Base-by-base conservation (phyloP, 37 sponge, comb jelly and placozoan genomes). In the Bolinopsis microptera region DNA sequence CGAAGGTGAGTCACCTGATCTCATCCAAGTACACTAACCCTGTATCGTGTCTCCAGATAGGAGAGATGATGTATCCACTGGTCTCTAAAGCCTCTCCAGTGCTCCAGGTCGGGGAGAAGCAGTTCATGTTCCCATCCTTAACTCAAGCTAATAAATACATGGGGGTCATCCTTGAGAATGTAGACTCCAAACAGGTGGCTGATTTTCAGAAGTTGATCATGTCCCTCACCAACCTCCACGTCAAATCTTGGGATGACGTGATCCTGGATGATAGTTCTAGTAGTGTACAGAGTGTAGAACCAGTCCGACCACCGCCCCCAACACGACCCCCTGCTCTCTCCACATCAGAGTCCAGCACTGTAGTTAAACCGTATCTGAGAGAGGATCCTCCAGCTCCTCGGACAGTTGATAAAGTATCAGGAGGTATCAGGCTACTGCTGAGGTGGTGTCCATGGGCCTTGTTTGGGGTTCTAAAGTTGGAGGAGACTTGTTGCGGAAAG, bases 111-210 rank as follows among this genome's bases (percentile, higher is more conserved):
- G 90, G 90, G 1, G 90, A 86, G n/a, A 86, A 41, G 31, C 90
- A 86, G 90, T 86, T 86, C 90, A 86, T 86, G 90, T 86, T 86
- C 90, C 90, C 90, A 39, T 86, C 90, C 31, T 48, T 86, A 16
- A 48, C 37, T 27, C 48, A 86, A 86, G 90, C 90, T 2, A 86
- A 86, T 48, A 86, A 86, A 38, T 86, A 86, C 90, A 86, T 86
- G 22, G 90, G 90, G 0, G 90, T 86, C 30, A 39, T 86, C 26
- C 36, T 86, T 8, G 90, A 86, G 61, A 86, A 86, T 25, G 90
- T 86, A 0, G 61, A 39, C 61, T n/a, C 26, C 22, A 41, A 86
- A 39, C 32, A 28, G 5, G 61, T 86, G 1, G 40, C 41, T 40
- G 61, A 86, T 22, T 86, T 86, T 48, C 90, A 86, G 61, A 28